Percentiles rank a stretch among this genome's conserved stretches.
Conservation (phyloP, 2,888 invertebrate species). For the Phengaris arion region DNA sequence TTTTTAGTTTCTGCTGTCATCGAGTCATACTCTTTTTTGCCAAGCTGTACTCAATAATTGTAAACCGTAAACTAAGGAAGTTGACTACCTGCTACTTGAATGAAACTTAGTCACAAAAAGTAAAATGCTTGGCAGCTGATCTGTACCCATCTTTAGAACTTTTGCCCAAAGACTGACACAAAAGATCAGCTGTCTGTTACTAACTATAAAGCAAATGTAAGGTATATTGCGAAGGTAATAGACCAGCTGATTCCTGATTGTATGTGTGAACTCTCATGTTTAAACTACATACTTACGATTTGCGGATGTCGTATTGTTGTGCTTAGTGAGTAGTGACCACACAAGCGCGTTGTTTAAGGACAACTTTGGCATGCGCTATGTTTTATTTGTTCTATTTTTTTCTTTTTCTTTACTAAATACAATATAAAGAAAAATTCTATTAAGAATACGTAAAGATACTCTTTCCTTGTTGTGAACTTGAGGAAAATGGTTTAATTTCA, state of each 20-base stretch:
- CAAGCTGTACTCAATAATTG: too few species aligned
- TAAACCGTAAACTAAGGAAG: background rate
- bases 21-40: too few species aligned
- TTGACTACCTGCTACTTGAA: background rate
- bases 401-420: background rate
- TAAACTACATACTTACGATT: conserved; percentile 7
- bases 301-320: conserved; percentile 28
- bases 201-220: background rate
- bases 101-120: conserved; percentile 11
- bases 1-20: too few species aligned
- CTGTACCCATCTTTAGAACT: background rate
- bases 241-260: conserved; percentile 24
- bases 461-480: background rate
- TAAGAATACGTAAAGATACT: background rate
- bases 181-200: conserved; percentile 1
- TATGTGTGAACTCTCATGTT: conserved; percentile 12
- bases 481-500: background rate
- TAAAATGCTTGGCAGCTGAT: background rate
- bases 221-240: background rate
- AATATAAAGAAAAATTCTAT: background rate
- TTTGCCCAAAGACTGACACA: background rate
- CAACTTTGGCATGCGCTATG: background rate
- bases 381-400: background rate
- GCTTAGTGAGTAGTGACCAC: conserved; percentile 1
- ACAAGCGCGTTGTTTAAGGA: background rate